Percentiles rank a stretch among this genome's conserved stretches.
Conservation (phyloP, 2,888 invertebrate species). For the Luperina testacea region DNA sequence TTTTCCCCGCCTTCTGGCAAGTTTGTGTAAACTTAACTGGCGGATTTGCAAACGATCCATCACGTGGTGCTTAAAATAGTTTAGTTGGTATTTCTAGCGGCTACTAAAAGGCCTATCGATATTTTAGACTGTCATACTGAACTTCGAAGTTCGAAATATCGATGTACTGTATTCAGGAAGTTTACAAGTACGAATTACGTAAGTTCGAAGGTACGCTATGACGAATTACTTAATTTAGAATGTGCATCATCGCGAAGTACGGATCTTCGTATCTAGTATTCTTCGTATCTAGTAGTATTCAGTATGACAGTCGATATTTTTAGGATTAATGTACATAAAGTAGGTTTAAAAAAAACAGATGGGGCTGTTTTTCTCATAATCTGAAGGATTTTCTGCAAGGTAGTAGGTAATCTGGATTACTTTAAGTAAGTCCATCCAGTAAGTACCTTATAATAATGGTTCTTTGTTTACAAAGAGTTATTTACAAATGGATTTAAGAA, state of each 20-base stretch:
- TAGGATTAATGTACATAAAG: constrained; percentile 6
- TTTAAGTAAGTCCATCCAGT: constrained; percentile 38
- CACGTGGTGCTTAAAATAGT: background rate
- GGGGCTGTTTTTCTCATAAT: constrained; percentile 24
- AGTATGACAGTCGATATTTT: too few relatives aligned
- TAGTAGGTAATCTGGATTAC: constrained; percentile 52
- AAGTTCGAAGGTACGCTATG: too few relatives aligned
- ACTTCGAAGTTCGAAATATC: too few relatives aligned
- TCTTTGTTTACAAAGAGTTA: constrained; percentile 45
- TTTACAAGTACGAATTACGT: too few relatives aligned
- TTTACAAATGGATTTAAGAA: constrained; percentile 36
- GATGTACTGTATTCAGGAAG: too few relatives aligned
- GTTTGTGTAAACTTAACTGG: background rate
- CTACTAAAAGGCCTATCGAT: constrained; percentile 4
- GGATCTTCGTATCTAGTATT: too few relatives aligned
- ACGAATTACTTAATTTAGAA: too few relatives aligned
- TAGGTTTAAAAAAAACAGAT: constrained; percentile 17
- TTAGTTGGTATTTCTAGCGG: background rate
- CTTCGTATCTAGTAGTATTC: too few relatives aligned
- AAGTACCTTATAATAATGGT: constrained; percentile 37
- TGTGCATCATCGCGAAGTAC: too few relatives aligned
- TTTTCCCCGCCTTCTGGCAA: too few relatives aligned
- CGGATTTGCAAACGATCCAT: background rate
- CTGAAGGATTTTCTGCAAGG: constrained; percentile 22
- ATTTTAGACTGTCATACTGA: constrained; percentile 2